Percentiles rank a stretch among this genome's conserved stretches.
Evolutionary conservation across 2,888 invertebrate species (phyloP).

Genomic region (Carterocephalus palaemon): DNA sequence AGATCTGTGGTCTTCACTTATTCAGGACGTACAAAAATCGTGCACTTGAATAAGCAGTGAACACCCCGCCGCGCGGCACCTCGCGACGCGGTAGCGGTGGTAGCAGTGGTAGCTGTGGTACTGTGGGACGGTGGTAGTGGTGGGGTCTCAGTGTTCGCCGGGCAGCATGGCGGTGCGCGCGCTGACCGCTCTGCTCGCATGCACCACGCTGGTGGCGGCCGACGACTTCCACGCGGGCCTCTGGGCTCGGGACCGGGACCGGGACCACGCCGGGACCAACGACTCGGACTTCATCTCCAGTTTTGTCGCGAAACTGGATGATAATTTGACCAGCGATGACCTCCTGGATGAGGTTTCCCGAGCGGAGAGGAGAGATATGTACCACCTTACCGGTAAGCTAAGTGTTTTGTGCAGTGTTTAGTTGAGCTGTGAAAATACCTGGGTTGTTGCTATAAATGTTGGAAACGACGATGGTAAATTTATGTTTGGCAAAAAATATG

Average conservation of each 20-base stretch:
- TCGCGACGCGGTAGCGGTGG: too few species aligned
- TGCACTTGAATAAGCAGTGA: neutral
- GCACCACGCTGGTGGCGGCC: slow-evolving; percentile 28
- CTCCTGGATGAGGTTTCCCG: neutral
- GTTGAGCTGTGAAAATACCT: too few species aligned
- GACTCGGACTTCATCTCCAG: slow-evolving; percentile 23
- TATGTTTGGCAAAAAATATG: too few species aligned
- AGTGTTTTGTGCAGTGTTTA: too few species aligned
- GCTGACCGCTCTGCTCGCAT: slow-evolving; percentile 33
- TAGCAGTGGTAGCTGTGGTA: slow-evolving; percentile 7
- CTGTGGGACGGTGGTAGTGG: neutral
- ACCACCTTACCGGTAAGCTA: slow-evolving; percentile 11
- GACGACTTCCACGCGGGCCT: too few species aligned
- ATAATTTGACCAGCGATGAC: neutral
- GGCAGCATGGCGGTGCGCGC: slow-evolving; percentile 23
- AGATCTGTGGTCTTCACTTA: too few species aligned
- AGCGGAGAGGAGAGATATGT: slow-evolving; percentile 1
- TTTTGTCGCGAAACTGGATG: slow-evolving; percentile 5
- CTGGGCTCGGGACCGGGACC: too few species aligned
- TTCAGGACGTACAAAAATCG: too few species aligned
- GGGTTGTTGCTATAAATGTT: too few species aligned
- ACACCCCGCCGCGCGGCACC: too few species aligned
- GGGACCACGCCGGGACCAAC: too few species aligned
- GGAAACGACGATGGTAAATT: too few species aligned
- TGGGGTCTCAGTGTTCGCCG: neutral